Conservation (phyloP, 2,888 invertebrate genomes). For the Serrognathus titanus region DNA sequence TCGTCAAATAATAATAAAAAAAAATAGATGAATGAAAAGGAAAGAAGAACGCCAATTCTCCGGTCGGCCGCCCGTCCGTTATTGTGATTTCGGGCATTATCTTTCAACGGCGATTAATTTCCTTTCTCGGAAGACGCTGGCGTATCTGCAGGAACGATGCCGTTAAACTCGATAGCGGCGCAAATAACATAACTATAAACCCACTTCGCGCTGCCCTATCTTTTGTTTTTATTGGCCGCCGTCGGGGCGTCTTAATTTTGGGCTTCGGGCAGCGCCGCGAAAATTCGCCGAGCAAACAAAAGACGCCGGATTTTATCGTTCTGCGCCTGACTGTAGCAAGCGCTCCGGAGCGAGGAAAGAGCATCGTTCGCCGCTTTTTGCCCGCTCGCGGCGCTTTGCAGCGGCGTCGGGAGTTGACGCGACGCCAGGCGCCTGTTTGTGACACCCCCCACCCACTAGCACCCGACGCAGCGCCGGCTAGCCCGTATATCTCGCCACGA, state of each 20-base stretch:
- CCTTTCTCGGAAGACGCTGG: no score
- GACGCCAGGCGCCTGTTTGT: slow-evolving; percentile 47
- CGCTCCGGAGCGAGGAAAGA: slow-evolving; percentile 43
- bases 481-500: slow-evolving; percentile 23
- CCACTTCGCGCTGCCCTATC: slow-evolving; percentile 18
- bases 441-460: slow-evolving; percentile 41
- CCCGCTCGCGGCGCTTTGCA: slow-evolving; percentile 54
- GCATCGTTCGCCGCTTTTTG: slow-evolving; percentile 54
- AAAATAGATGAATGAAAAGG: no score
- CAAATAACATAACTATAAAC: slow-evolving; percentile 26
- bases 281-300: no score
- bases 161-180: slow-evolving; percentile 12
- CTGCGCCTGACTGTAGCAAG: slow-evolving; percentile 35
- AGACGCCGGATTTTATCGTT: no score
- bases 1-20: no score
- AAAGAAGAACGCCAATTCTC: no score
- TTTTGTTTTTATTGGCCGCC: slow-evolving; percentile 25
- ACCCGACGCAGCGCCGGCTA: slow-evolving; percentile 22
- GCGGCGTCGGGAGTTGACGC: slow-evolving; percentile 48
- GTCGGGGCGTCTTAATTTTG: slow-evolving; percentile 11
- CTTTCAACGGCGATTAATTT: no score
- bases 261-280: no score
- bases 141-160: not conserved
- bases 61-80: no score
- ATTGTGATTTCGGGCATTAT: no score